Conservation (phyloP, 2,888 invertebrate species). For the Oasisia sp. region DNA sequence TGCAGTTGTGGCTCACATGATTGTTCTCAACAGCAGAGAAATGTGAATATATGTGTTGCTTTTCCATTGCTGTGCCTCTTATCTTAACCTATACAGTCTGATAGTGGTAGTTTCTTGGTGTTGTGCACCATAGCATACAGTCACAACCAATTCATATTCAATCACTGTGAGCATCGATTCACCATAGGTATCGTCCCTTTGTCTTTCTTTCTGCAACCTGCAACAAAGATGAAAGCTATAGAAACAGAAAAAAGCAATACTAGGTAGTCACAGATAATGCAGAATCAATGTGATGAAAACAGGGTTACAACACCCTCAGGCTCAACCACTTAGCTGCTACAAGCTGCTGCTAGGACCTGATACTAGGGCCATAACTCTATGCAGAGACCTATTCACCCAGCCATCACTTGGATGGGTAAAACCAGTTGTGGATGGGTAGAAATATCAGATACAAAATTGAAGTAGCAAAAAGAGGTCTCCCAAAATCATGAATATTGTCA, state of each 20-base stretch:
- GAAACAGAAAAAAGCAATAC: neutral
- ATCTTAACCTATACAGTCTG: neutral
- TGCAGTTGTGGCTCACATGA: neutral
- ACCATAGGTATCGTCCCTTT: neutral
- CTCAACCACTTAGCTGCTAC: too few species aligned
- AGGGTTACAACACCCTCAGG: too few species aligned
- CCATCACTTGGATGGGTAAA: too few species aligned
- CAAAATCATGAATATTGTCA: too few species aligned
- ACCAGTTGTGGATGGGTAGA: too few species aligned
- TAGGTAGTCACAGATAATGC: neutral
- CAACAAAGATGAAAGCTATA: neutral
- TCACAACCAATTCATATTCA: neutral
- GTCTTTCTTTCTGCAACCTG: neutral
- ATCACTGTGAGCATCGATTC: too few species aligned
- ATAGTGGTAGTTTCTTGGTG: neutral
- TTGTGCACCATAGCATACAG: neutral
- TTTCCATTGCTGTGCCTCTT: neutral
- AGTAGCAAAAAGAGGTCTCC: too few species aligned
- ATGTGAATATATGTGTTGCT: neutral
- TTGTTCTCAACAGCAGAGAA: neutral
- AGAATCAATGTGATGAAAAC: too few species aligned
- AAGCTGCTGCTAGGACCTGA: too few species aligned
- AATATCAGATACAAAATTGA: too few species aligned
- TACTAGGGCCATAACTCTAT: too few species aligned
- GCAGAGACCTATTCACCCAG: too few species aligned